phyloP scores from a whole-genome alignment of 2,797 vertebrate genomes.

The Sebastes taczanowskii region DNA sequence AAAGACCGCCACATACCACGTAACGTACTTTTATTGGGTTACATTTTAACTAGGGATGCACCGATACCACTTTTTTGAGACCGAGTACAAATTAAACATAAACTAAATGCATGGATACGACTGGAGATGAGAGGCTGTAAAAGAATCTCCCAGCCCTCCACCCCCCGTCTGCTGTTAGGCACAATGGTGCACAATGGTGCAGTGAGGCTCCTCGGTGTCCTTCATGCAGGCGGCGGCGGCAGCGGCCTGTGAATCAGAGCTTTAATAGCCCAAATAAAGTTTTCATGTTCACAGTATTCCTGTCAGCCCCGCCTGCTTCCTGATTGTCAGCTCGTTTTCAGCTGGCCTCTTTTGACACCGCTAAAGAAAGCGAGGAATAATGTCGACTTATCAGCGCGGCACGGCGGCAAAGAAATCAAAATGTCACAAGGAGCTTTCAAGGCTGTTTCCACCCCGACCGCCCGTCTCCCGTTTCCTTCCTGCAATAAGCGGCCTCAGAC shows the following conservation, averaged over 20 bases:
- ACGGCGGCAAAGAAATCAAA: slow-evolving; percentile 23
- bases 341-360: not conserved
- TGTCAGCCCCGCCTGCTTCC: slow-evolving; percentile 2
- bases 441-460: not conserved
- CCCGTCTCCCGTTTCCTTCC: not conserved
- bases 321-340: slow-evolving; percentile 15
- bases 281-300: slow-evolving; percentile 24
- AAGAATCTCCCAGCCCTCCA: too few relatives aligned
- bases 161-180: not conserved
- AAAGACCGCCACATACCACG: too few relatives aligned
- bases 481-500: not conserved
- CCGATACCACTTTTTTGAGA: too few relatives aligned
- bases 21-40: too few relatives aligned
- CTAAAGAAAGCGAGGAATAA: slow-evolving; percentile 21
- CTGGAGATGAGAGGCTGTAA: too few relatives aligned
- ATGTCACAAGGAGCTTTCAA: slow-evolving; percentile 36
- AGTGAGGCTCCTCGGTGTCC: slow-evolving; percentile 9
- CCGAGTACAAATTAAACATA: too few relatives aligned
- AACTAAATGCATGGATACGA: too few relatives aligned
- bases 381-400: slow-evolving; percentile 14
- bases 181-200: not conserved
- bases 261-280: slow-evolving; percentile 43
- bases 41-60: too few relatives aligned
- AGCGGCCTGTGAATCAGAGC: slow-evolving; percentile 20
- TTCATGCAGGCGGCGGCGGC: not conserved